Conservation (phyloP, 2,797 vertebrate species). For the Nyctibius grandis region DNA sequence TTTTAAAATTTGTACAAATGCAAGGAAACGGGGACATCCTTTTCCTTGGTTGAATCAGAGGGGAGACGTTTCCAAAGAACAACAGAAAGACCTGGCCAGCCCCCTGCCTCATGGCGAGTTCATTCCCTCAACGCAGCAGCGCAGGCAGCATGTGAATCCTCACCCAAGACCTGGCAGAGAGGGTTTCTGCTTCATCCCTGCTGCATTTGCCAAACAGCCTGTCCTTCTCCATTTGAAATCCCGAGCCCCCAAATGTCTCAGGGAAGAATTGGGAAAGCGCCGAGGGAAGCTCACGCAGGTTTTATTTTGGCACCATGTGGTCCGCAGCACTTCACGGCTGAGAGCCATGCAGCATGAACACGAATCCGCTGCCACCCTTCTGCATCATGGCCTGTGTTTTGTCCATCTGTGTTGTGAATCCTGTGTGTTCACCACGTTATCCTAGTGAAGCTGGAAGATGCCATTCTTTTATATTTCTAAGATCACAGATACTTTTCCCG, state of each 20-base stretch:
- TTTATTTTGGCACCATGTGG: slow-evolving; percentile 39
- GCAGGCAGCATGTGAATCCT: background rate
- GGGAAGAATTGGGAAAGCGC: background rate
- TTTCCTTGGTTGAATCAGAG: background rate
- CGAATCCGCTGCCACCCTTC: background rate
- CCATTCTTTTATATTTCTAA: background rate
- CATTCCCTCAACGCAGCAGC: background rate
- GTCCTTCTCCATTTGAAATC: slow-evolving; percentile 22
- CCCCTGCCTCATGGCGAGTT: background rate
- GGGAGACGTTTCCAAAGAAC: background rate
- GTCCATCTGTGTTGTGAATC: slow-evolving; percentile 28
- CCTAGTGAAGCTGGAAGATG: background rate
- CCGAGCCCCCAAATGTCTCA: background rate
- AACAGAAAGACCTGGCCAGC: background rate
- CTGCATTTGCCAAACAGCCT: background rate
- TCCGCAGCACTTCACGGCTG: background rate
- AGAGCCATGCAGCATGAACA: background rate
- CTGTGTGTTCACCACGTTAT: background rate
- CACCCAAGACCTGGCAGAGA: background rate
- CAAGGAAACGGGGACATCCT: background rate
- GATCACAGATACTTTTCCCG: background rate
- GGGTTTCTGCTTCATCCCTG: background rate
- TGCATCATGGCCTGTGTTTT: background rate
- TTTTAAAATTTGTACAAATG: background rate
- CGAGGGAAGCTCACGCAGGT: background rate